Evolutionary conservation across 2,888 invertebrate genomes (phyloP), one percentile per base, ranked within the genome.

Genomic region (Drosophila rubida): DNA sequence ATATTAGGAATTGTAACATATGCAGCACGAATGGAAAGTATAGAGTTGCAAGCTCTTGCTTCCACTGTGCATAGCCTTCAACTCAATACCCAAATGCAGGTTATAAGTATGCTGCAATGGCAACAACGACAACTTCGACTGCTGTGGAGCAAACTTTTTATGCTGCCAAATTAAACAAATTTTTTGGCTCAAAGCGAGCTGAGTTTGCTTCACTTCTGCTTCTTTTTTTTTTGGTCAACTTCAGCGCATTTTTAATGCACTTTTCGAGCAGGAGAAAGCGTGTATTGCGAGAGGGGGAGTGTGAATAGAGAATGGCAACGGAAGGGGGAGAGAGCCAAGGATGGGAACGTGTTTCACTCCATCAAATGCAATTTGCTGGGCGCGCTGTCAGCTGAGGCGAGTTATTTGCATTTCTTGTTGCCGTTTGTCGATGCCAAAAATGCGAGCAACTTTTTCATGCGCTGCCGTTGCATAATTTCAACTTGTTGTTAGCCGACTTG

Each of bases 81-180:
- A 14, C 35, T 19, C 7, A 2, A 11, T 2, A 32, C 2, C 13
- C 6, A 32, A 13, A n/a, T 5, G 37, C 42, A n/a, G 19, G 14
- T 25, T 35, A 22, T 25, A 50, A 35, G 57, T 74, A 57, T 57
- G 9, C 25, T 35, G 23, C 41, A 41, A 41, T 11, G 19, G 41
- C 59, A 61, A 46, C 53, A 16, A 66, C 37, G 30, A 22, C 53
- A 44, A 41, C 16, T 44, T 32, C 37, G 19, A 25, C 48, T 69
- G 69, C 62, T 84, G 78, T 57, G 45, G 44, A 64, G 37, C 22
- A 80, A 54, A 81, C 72, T 82, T 85, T 54, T 25, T 11, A 19
- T 44, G 51, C 84, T 76, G 72, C 81, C 84, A 87, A 81, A 81
- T 81, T 86, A 81, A 81, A 88, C 75, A 71, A 79, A 81, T 61